Base-by-base conservation (phyloP, 2,888 invertebrate species). In the Eumerus sabulonum region DNA sequence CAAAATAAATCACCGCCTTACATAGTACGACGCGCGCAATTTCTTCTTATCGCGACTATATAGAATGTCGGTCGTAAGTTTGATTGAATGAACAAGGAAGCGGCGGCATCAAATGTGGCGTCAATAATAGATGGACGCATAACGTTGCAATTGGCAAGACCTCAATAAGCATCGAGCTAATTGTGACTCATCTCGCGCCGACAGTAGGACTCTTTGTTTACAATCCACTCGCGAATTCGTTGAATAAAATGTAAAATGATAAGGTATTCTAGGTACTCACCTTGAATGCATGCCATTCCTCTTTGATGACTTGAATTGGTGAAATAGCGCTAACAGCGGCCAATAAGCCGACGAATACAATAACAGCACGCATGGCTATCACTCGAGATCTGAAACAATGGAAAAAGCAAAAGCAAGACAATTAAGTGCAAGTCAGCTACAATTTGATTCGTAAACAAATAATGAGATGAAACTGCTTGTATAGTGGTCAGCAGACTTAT, bases 201-300 rank as follows among this genome's bases (percentile, higher is more conserved):
- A 11, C 40, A 40, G n/a, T 7, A 3, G 40, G 1, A 9, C 5
- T 11, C 40, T 40, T 9, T 40, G 12, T 40, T 40, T 11, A n/a
- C 1, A 50, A 27, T 4, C 18, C 18, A 1, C 12, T n/a, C 4
- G 9, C 13, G 9, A 13, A 40, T n/a, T n/a, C n/a, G n/a, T n/a
- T n/a, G n/a, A n/a, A n/a, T n/a, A n/a, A n/a, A n/a, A n/a, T n/a
- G n/a, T 38, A 9, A 40, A 5, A 36, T 40, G 40, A 40, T 42
- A 9, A 40, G 51, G 14, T 35, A 51, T 54, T 36, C n/a, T 36
- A 11, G 7, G 13, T 70, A 84, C 85, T 88, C 90, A 95, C 95
- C 92, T 94, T 95, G 86, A 92, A 95, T 0, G 92, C 90, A n/a
- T 89, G 89, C 94, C 94, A 95, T 89, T 95, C 95, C 86, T 94